A percentile compares a stretch with the other conserved stretches of the same genome.
These are phyloP conservation scores for Axea sp. DNA, from an alignment of 2,888 invertebrate genomes.

Conservation along the genomic window DNA sequence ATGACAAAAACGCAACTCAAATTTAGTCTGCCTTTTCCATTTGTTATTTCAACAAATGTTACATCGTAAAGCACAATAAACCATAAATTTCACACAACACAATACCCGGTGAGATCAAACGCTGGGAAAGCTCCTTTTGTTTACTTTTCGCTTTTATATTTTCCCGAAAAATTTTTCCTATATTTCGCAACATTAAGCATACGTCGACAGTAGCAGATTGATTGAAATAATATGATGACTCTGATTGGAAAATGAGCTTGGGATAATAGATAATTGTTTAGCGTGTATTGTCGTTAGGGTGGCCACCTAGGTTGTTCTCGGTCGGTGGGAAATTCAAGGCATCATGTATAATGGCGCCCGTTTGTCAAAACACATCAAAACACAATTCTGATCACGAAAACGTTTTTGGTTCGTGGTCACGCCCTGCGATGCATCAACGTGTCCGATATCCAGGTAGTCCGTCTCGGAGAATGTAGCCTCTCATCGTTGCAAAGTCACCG, in stretches of 20 bases:
- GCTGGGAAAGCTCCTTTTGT: conserved; percentile 3
- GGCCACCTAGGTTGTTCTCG: conserved; percentile 75
- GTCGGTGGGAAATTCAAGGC: conserved; percentile 66
- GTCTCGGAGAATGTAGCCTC: conserved; percentile 41
- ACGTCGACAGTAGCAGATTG: conserved; percentile 55
- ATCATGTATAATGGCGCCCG: conserved; percentile 76
- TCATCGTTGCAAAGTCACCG: conserved; percentile 57
- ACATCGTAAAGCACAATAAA: conserved; percentile 27
- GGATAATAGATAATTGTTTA: conserved; percentile 67
- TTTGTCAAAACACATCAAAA: conserved; percentile 80
- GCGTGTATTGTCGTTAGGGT: conserved; percentile 61
- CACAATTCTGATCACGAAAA: conserved; percentile 74
- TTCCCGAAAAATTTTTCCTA: conserved; percentile 10
- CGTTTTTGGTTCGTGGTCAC: conserved; percentile 71
- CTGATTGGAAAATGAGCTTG: conserved; percentile 49
- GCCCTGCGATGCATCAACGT: conserved; percentile 76
- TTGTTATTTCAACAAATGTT: conserved; percentile 21
- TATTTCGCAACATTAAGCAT: conserved; percentile 3
- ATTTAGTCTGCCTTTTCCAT: too few species aligned
- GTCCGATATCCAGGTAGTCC: conserved; percentile 52
- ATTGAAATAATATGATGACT: conserved; percentile 55
- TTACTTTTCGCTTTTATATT: conserved; percentile 4
- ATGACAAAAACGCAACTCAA: too few species aligned
- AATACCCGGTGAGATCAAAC: conserved; percentile 8
- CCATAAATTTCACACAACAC: conserved; percentile 8